These are phyloP conservation scores for Drosophila tripunctata DNA, from an alignment of 2,888 invertebrate species.

Conservation along the genomic window DNA sequence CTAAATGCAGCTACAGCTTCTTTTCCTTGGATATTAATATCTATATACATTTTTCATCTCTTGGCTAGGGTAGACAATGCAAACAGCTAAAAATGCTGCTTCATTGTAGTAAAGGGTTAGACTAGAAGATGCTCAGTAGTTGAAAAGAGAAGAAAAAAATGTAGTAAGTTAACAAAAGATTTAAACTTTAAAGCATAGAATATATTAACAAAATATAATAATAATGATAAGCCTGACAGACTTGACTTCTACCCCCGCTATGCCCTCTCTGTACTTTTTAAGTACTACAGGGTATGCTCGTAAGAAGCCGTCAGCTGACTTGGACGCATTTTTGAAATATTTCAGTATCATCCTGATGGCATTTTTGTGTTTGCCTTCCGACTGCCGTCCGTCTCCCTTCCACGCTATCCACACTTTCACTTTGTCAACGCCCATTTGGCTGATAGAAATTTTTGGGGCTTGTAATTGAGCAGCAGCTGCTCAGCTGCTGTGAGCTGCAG, in stretches of 20 bases:
- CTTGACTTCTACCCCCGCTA: too few species aligned
- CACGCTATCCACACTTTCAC: slow-evolving; percentile 50
- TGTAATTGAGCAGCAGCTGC: slow-evolving; percentile 45
- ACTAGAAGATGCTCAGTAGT: slow-evolving; percentile 5
- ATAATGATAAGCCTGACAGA: too few species aligned
- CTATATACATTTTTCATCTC: slow-evolving; percentile 66
- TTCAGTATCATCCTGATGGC: slow-evolving; percentile 61
- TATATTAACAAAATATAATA: too few species aligned
- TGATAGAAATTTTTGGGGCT: slow-evolving; percentile 32
- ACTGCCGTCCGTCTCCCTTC: neutral
- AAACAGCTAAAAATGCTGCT: slow-evolving; percentile 31
- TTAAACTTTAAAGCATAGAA: too few species aligned
- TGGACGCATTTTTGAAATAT: slow-evolving; percentile 53
- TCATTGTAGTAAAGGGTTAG: too few species aligned
- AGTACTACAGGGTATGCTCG: slow-evolving; percentile 20
- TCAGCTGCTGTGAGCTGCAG: slow-evolving; percentile 18
- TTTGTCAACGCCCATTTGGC: slow-evolving; percentile 61
- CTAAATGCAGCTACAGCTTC: slow-evolving; percentile 52
- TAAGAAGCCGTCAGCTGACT: slow-evolving; percentile 25
- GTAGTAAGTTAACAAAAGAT: too few species aligned
- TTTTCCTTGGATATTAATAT: slow-evolving; percentile 58
- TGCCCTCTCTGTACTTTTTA: neutral
- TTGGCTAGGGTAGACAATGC: slow-evolving; percentile 52
- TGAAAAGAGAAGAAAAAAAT: too few species aligned
- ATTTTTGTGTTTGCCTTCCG: slow-evolving; percentile 52